Conservation (phyloP, 1,140 invertebrate species). For the Microplitis mediator region DNA sequence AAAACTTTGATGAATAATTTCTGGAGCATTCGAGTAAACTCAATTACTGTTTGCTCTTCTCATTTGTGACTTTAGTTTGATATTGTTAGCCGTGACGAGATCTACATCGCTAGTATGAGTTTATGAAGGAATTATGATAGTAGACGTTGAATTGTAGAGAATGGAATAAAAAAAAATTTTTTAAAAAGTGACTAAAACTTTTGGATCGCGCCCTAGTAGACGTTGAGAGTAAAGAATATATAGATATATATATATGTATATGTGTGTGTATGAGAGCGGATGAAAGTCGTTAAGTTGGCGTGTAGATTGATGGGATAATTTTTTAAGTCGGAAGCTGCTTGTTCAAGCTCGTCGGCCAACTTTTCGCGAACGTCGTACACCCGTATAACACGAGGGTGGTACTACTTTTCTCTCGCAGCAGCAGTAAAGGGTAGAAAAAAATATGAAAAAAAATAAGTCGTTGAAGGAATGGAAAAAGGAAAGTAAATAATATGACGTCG, state of each 20-base stretch:
- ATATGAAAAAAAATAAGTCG: background rate
- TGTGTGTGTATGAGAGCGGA: background rate
- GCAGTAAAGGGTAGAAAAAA: background rate
- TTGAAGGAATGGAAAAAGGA: background rate
- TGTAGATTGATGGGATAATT: conserved; percentile 29
- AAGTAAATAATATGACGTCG: too few relatives aligned
- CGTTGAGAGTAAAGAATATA: too few relatives aligned
- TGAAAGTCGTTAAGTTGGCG: conserved; percentile 24
- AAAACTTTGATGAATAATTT: conserved; percentile 5
- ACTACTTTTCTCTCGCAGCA: background rate
- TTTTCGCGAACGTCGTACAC: conserved; percentile 9
- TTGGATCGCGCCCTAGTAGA: background rate
- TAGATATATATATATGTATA: background rate
- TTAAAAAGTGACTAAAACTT: background rate
- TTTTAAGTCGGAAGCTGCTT: conserved; percentile 23
- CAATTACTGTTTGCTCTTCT: conserved; percentile 6
- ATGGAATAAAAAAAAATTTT: background rate
- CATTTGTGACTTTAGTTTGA: conserved; percentile 1
- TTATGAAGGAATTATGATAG: too few relatives aligned
- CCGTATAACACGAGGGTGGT: too few relatives aligned
- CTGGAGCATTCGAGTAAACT: background rate
- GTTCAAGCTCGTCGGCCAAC: conserved; percentile 20
- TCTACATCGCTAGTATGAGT: background rate
- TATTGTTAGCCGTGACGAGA: conserved; percentile 19
- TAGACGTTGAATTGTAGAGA: background rate